Evolutionary conservation across 2,113 vertebrate species (phyloP).

Genomic region (Pholis gunnellus): DNA sequence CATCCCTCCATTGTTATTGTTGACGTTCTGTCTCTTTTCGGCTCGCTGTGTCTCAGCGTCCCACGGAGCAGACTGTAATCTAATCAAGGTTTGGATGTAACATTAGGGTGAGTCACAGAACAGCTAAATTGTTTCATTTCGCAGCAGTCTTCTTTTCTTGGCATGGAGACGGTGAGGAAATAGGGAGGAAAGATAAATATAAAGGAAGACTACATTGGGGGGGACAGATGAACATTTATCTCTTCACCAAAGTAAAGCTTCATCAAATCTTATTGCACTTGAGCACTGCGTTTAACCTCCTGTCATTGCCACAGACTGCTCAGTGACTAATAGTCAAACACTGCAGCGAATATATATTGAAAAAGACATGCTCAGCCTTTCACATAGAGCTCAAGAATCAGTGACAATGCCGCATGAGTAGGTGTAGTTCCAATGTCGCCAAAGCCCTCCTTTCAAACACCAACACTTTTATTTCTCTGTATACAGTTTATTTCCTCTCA

Average conservation of each 20-base stretch:
- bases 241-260: background rate
- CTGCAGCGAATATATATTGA: background rate
- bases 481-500: slow-evolving; percentile 30
- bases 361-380: background rate
- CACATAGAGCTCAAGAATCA: background rate
- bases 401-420: background rate
- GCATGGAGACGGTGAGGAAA: background rate
- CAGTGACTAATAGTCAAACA: background rate
- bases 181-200: background rate
- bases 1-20: background rate
- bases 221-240: background rate
- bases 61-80: slow-evolving; percentile 9
- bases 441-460: background rate
- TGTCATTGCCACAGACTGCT: background rate
- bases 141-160: background rate
- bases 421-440: background rate
- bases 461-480: background rate
- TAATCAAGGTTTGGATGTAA: background rate
- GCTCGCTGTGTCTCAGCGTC: background rate
- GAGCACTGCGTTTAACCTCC: background rate
- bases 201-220: background rate
- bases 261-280: background rate
- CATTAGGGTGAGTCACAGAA: slow-evolving; percentile 5
- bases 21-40: background rate
- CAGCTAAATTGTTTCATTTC: background rate